Base-by-base conservation (phyloP, 2,113 vertebrate species). In the Myxocyprinus asiaticus region DNA sequence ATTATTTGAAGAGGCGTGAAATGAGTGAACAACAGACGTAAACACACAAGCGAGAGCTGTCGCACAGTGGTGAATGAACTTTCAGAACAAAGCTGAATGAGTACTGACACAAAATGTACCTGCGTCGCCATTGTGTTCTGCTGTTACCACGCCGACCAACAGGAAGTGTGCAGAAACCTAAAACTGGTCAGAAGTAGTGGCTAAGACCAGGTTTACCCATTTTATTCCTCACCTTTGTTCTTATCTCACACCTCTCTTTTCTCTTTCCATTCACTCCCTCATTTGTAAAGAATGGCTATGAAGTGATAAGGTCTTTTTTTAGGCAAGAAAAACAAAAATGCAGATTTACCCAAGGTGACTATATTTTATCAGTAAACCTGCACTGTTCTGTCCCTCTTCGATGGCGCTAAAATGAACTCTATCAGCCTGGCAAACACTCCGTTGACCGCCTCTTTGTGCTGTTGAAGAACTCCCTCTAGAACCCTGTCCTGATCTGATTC, bases 221-320 rank as follows among this genome's bases (percentile, higher is more conserved):
- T 33, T 33, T 33, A 33, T 33, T 74, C 48, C 76, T 47, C 55
- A 78, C 22, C 67, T 56, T 77, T 59, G 43, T 70, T 79, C 11
- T 66, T 6, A 45, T 53, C 45, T 22, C 15, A 12, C 53, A 3
- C 68, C 72, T 82, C 73, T 22, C 67, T 42, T 76, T 76, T 78
- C 66, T n/a, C 44, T 78, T 72, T 55, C 70, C 44, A n/a, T 62
- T 74, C 55, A 58, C 33, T 55, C 17, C 51, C 9, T 85, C 22
- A 33, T 91, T 89, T 82, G 79, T 71, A 83, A 65, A 82, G 76
- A 72, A 33, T 45, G 53, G 76, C 7, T 65, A 76, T 42, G 11
- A 22, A 48, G 50, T 47, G 9, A 81, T 59, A 85, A 85, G 90
- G 86, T 85, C 83, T 83, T 87, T 90, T 90, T 88, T 90, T 47